Evolutionary conservation across 2,888 invertebrate species (phyloP), one percentile per base, ranked within the genome.

Genomic region (Hetaerina titia): DNA sequence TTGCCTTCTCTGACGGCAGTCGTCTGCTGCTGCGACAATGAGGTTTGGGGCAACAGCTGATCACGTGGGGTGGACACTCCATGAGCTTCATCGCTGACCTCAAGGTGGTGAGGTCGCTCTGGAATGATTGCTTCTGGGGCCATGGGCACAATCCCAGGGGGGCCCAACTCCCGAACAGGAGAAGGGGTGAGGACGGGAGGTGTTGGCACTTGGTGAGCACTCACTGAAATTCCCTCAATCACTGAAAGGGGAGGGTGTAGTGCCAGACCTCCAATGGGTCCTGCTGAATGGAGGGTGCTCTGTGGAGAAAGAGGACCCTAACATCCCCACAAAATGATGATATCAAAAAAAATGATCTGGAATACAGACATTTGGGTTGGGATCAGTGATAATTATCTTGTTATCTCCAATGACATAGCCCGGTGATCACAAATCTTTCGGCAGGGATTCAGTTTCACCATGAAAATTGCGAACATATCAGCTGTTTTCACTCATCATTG

Each of bases 271-370:
- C 95, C 58, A 95, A 95, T 22, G 60, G 95, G 89, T 15, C 95
- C 90, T n/a, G 92, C 89, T 58, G 95, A 95, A 95, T 97, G 96
- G 64, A 96, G 96, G 7, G 97, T 97, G 95, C 96, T 96, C 95
- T 97, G 97, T 63, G 97, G 97, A 94, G 97, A 97, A 69, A 97
- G 95, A 9, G 97, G 96, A 45, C 96, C 96, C 96, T 97, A 95
- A 8, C 95, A 95, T 45, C 88, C 94, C 94, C 74, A 90, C 74
- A 90, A 57, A 81, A 89, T 4, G 31, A 81, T 15, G 13, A 81
- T 31, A 81, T 81, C 81, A 81, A 81, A 31, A 81, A 45, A 45
- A 81, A 31, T 9, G 31, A 25, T 31, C 31, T 31, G 31, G 81
- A 81, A 31, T 31, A 11, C 81, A 15, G 15, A 13, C n/a, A 7